phyloP scores from a whole-genome alignment of 2,797 vertebrate genomes.

The Lepilemur ruficaudatus region DNA sequence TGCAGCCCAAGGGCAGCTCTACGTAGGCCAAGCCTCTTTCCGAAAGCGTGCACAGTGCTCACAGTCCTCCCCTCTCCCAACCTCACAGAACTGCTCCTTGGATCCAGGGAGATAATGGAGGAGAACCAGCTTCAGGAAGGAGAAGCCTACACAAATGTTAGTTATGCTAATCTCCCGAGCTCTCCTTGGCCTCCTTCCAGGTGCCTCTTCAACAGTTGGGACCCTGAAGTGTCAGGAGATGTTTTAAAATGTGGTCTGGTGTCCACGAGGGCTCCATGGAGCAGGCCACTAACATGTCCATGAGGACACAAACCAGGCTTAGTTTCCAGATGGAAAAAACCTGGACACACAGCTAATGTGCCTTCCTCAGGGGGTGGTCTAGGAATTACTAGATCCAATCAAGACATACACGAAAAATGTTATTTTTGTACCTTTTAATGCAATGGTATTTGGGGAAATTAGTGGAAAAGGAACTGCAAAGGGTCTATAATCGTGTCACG shows the following conservation, averaged over 20 bases:
- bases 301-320: neutral
- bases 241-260: conserved; percentile 11
- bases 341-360: neutral
- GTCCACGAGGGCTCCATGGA: neutral
- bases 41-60: fast-evolving
- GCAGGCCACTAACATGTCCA: neutral
- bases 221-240: neutral
- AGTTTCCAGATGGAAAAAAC: conserved; percentile 51
- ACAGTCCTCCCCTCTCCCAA: fast-evolving
- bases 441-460: conserved; percentile 56
- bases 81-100: neutral
- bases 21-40: fast-evolving
- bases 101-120: neutral
- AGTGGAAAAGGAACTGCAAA: conserved; percentile 50
- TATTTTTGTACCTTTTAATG: conserved; percentile 67
- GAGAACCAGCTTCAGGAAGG: neutral
- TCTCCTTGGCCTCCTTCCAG: neutral
- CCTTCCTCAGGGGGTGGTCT: conserved; percentile 43
- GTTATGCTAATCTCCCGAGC: neutral
- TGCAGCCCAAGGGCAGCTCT: neutral
- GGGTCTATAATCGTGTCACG: conserved; percentile 5
- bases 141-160: neutral
- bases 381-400: conserved; percentile 55
- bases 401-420: neutral
- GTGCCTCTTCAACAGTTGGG: neutral